Percentiles rank a stretch among this genome's conserved stretches.
phyloP scores from a whole-genome alignment of 2,113 vertebrate species.

The Cyanocitta stelleri region DNA sequence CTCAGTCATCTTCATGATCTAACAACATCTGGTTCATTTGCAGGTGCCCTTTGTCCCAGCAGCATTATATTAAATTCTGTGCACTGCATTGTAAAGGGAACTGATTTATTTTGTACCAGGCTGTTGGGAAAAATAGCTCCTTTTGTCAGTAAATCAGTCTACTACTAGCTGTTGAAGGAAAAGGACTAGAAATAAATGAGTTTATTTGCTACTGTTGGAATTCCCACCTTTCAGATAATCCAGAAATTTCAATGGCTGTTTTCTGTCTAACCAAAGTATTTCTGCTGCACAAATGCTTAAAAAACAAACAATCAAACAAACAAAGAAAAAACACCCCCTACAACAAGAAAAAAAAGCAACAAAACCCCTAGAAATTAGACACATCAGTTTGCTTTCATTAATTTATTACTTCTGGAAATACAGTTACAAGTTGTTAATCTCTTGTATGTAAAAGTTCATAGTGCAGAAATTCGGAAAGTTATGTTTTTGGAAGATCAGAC shows the following conservation, averaged over 20 bases:
- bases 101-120: background rate
- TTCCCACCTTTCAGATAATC: background rate
- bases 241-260: background rate
- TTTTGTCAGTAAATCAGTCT: background rate
- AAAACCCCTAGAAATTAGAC: background rate
- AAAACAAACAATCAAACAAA: background rate
- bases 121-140: background rate
- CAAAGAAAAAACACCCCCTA: no score
- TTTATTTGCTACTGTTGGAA: background rate
- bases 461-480: background rate
- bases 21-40: constrained; percentile 7
- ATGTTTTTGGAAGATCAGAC: background rate
- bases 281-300: background rate
- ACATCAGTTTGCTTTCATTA: background rate
- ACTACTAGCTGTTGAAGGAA: background rate
- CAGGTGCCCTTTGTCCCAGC: background rate
- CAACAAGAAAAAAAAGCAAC: background rate
- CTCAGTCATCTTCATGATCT: constrained; percentile 6
- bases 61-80: background rate
- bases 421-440: background rate
- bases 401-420: background rate
- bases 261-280: background rate
- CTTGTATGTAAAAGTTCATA: background rate
- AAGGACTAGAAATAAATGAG: background rate
- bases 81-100: background rate